Evolutionary conservation across 2,797 vertebrate genomes (phyloP).

Genomic region (Saguinus oedipus): DNA sequence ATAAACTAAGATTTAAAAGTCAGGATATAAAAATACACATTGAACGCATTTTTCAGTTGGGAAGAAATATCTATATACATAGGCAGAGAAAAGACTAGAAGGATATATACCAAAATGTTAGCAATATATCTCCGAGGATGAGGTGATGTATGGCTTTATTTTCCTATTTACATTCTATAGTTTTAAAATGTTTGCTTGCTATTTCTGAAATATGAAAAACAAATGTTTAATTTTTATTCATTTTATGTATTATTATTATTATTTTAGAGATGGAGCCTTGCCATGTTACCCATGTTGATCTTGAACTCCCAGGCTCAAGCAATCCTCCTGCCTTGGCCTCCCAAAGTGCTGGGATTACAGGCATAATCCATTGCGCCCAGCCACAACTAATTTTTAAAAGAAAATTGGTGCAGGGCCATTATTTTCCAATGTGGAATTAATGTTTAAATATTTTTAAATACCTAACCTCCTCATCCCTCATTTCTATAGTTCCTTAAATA

Average conservation of each 20-base stretch:
- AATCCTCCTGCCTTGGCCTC: too few species aligned
- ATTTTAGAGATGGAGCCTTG: too few species aligned
- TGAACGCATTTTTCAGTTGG: not conserved
- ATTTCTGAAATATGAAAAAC: not conserved
- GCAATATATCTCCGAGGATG: not conserved
- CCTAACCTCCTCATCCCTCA: not conserved
- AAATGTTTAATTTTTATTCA: not conserved
- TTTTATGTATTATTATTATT: too few species aligned
- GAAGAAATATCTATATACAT: not conserved
- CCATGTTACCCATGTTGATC: too few species aligned
- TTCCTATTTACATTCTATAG: not conserved
- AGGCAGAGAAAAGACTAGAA: not conserved
- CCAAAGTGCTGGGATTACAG: too few species aligned
- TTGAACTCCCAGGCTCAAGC: too few species aligned
- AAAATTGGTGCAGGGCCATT: not conserved
- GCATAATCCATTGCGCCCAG: too few species aligned
- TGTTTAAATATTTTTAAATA: not conserved
- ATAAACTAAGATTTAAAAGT: not conserved
- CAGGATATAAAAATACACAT: not conserved
- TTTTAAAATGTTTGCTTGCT: not conserved
- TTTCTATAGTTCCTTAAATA: not conserved
- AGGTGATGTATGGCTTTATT: not conserved
- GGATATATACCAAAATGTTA: not conserved
- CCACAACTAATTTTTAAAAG: not conserved
- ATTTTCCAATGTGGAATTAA: not conserved